phyloP scores from a whole-genome alignment of 2,797 vertebrate species.

The Petrocephalus sullivani region DNA sequence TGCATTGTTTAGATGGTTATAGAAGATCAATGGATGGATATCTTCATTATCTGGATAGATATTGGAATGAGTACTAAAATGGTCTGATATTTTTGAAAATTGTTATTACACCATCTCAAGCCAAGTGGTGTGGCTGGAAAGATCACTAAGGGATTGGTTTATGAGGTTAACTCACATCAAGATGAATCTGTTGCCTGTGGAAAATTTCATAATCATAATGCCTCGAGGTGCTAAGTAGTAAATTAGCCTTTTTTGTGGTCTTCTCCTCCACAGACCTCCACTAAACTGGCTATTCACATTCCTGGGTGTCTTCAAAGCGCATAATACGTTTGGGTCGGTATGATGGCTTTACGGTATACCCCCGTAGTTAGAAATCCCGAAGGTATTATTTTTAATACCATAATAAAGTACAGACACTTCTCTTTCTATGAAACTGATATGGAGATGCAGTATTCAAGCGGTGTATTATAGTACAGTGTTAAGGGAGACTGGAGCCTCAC shows the following conservation, averaged over 20 bases:
- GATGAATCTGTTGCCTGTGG: background rate
- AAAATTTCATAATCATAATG: background rate
- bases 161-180: slow-evolving; percentile 3
- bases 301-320: background rate
- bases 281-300: background rate
- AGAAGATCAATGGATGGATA: background rate
- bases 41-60: background rate
- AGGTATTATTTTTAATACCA: background rate
- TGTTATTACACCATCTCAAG: background rate
- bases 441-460: background rate
- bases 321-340: background rate
- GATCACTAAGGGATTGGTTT: background rate
- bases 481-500: background rate
- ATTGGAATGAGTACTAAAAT: background rate
- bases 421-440: background rate
- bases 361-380: background rate
- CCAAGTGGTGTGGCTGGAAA: background rate
- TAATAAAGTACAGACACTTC: background rate
- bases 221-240: background rate
- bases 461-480: background rate
- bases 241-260: background rate
- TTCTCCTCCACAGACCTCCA: background rate
- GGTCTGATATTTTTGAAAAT: background rate
- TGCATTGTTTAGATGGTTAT: background rate
- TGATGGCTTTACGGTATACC: background rate